These are phyloP conservation scores for Pimephales promelas DNA, from an alignment of 2,113 vertebrate genomes.

Conservation along the genomic window DNA sequence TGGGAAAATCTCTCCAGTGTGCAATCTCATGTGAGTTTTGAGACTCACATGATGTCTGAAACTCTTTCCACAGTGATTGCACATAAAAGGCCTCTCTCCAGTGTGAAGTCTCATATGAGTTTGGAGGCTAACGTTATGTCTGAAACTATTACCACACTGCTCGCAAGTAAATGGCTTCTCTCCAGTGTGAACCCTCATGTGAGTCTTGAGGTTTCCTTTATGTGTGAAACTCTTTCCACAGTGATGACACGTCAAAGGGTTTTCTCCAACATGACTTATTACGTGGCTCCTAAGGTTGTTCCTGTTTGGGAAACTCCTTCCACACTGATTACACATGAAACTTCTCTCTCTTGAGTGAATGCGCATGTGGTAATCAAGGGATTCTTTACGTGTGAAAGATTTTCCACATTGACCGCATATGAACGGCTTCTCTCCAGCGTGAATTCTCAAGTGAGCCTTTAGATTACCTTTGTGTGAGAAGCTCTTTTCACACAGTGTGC, in stretches of 20 bases:
- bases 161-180: not conserved
- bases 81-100: not conserved
- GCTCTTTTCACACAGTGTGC: not conserved
- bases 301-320: not conserved
- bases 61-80: not conserved
- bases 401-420: not conserved
- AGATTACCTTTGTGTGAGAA: slow-evolving; percentile 6
- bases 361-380: not conserved
- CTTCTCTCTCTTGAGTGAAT: not conserved
- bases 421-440: slow-evolving; percentile 9
- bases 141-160: not conserved
- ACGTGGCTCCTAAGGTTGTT: not conserved
- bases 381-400: not conserved
- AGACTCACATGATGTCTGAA: not conserved
- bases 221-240: slow-evolving; percentile 2
- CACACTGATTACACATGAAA: not conserved
- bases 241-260: not conserved
- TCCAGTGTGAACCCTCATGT: slow-evolving; percentile 8
- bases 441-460: not conserved
- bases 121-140: not conserved
- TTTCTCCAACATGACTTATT: not conserved
- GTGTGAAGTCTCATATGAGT: not conserved
- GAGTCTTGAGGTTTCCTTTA: not conserved
- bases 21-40: not conserved
- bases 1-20: not conserved